Evolutionary conservation across 2,113 vertebrate species (phyloP).

Genomic region (Recurvirostra avosetta): DNA sequence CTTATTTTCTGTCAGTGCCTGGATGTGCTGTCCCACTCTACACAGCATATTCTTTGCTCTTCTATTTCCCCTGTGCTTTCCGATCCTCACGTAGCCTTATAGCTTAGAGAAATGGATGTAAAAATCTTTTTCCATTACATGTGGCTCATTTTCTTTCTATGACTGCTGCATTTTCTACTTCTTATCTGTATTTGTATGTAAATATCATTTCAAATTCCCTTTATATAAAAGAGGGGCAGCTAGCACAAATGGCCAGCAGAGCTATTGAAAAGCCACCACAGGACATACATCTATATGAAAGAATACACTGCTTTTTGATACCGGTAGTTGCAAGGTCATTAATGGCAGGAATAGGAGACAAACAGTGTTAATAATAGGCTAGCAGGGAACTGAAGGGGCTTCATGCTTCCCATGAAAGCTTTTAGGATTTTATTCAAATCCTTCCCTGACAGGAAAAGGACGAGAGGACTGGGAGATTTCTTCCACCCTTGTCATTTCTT

Average conservation of each 20-base stretch:
- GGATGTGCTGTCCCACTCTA: neutral
- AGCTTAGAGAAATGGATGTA: neutral
- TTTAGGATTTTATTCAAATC: constrained; percentile 55
- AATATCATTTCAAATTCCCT: constrained; percentile 11
- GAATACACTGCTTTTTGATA: constrained; percentile 41
- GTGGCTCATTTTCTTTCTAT: constrained; percentile 1
- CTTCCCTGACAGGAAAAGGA: neutral
- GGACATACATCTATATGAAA: constrained; percentile 24
- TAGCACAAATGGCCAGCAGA: constrained; percentile 48
- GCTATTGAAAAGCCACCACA: constrained; percentile 56
- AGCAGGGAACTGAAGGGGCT: neutral
- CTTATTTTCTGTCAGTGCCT: neutral
- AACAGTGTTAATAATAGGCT: constrained; percentile 60
- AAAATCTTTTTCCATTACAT: neutral
- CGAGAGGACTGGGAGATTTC: neutral
- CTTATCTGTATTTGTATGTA: constrained; percentile 19
- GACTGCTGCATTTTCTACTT: neutral
- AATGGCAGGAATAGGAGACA: constrained; percentile 52
- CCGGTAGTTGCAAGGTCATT: constrained; percentile 19
- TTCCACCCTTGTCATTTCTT: neutral
- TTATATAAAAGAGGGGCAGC: neutral
- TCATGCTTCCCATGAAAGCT: constrained; percentile 12
- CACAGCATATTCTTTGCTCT: neutral
- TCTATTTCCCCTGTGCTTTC: neutral
- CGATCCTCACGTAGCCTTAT: neutral